Evolutionary conservation across 2,888 invertebrate species (phyloP), one percentile per base, ranked within the genome.

Genomic region (Scaptodrosophila latifasciaeformis): DNA sequence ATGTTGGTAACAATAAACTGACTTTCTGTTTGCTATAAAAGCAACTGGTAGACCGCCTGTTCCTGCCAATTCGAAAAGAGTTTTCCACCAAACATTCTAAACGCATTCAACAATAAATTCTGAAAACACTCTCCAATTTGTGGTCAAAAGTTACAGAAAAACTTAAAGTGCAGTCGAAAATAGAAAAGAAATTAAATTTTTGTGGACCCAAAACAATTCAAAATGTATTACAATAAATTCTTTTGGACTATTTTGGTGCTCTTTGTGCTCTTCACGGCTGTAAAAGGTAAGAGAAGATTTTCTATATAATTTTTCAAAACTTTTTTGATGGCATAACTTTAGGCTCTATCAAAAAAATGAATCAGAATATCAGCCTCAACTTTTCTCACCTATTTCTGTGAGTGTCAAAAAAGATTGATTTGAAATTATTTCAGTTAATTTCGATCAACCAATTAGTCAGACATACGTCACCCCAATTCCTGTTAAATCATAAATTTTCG

Each of bases 11-110:
- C 24, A 21, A n/a, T 60, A 45, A 55, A 40, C 18, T 45, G 49
- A 49, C 17, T 54, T 60, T 62, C 54, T 45, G 47, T 17, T 37
- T 9, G 62, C 80, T 83, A 83, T 83, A 83, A 84, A 83, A 83
- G 78, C 72, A 65, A 67, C 53, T 59, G 68, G 66, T 61, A 71
- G 61, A 71, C 59, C 78, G 56, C 75, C 70, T 61, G 71, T 70
- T 61, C 60, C 49, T 70, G 65, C 58, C 72, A 70, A 79, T 81
- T 69, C 66, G 48, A 69, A 70, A 74, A 63, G 59, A 60, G 60
- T 59, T 59, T 49, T 17, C 37, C 1, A 2, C 1, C 13, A 10
- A 34, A 43, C 30, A 30, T 40, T 29, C 31, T 18, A 2, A 7
- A 37, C 49, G 24, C 35, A 7, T 30, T 27, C 12, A 27, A 10